These are phyloP conservation scores for Hozukius guyotensis DNA, from an alignment of 2,797 vertebrate species.

Conservation along the genomic window DNA sequence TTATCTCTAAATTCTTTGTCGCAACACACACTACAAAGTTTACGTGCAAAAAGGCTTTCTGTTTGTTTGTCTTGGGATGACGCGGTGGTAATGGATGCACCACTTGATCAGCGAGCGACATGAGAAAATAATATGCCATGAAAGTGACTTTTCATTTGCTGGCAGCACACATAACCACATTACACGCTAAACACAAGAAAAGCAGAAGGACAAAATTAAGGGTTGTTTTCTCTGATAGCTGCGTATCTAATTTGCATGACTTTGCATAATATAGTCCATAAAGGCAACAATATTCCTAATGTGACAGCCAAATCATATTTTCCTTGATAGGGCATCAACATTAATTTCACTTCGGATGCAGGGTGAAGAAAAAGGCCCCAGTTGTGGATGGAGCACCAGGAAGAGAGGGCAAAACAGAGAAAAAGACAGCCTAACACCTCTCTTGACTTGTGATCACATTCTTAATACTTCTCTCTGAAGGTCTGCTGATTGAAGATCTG, in stretches of 20 bases:
- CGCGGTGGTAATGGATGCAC: slow-evolving; percentile 67
- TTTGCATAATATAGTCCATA: slow-evolving; percentile 81
- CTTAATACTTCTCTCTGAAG: slow-evolving; percentile 50
- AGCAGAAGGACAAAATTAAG: slow-evolving; percentile 81
- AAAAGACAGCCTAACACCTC: slow-evolving; percentile 15
- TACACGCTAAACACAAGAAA: slow-evolving; percentile 79
- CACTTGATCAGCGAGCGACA: slow-evolving; percentile 73
- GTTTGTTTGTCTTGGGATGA: slow-evolving; percentile 66
- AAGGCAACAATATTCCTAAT: slow-evolving; percentile 75
- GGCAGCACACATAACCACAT: slow-evolving; percentile 76
- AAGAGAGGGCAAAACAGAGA: not conserved
- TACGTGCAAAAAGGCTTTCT: slow-evolving; percentile 1
- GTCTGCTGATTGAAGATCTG: slow-evolving; percentile 60
- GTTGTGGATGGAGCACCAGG: not conserved
- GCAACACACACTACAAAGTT: slow-evolving; percentile 35
- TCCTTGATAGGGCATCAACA: slow-evolving; percentile 70
- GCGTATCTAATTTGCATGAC: slow-evolving; percentile 80
- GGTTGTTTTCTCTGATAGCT: slow-evolving; percentile 79
- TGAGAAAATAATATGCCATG: slow-evolving; percentile 77
- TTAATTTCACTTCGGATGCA: slow-evolving; percentile 61
- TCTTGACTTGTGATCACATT: slow-evolving; percentile 42
- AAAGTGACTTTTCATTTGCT: slow-evolving; percentile 84
- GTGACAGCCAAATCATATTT: slow-evolving; percentile 75
- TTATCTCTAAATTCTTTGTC: not conserved
- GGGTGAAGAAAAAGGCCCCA: slow-evolving; percentile 5